phyloP scores from a whole-genome alignment of 2,797 vertebrate genomes.

The Sphenopsis melanotis region DNA sequence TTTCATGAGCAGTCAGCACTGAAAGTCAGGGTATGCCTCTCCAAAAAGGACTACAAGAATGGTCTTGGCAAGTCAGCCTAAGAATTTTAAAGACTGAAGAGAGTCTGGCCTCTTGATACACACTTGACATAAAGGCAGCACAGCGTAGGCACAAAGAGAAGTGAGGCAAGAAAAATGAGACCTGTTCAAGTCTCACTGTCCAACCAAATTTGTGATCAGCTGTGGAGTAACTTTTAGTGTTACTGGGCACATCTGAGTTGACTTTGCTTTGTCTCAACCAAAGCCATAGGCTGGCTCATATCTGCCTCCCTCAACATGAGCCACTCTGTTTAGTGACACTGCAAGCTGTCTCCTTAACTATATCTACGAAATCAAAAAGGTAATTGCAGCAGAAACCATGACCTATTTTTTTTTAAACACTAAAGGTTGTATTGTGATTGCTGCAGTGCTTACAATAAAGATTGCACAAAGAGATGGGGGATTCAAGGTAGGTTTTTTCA shows the following conservation, averaged over 20 bases:
- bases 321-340: neutral
- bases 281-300: neutral
- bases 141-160: neutral
- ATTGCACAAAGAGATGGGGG: neutral
- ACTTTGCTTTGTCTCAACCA: neutral
- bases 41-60: neutral
- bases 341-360: neutral
- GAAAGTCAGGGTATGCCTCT: neutral
- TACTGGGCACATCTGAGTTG: neutral
- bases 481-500: neutral
- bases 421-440: neutral
- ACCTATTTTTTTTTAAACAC: neutral
- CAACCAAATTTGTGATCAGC: neutral
- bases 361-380: neutral
- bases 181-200: neutral
- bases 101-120: neutral
- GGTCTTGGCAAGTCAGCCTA: neutral
- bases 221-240: neutral
- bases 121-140: neutral
- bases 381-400: neutral
- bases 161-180: neutral
- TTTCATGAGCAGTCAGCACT: neutral
- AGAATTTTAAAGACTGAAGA: neutral
- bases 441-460: neutral
- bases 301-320: neutral